phyloP scores from a whole-genome alignment of 1,140 invertebrate species.

The Druon quercuslanigerum region DNA sequence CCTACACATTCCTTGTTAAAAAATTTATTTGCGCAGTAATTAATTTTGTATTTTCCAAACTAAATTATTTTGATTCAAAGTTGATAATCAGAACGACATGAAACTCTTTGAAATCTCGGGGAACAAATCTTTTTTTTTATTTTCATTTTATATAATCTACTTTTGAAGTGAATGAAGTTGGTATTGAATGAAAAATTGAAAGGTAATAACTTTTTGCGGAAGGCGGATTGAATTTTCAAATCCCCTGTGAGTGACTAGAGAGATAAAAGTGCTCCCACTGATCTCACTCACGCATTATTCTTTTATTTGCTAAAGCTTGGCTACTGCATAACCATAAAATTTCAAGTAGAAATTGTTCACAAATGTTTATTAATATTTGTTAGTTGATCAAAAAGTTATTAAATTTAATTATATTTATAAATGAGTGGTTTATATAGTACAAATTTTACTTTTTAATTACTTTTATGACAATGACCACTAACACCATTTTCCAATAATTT shows the following conservation, averaged over 20 bases:
- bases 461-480: no score
- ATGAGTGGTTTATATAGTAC: background rate
- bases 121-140: no score
- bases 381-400: background rate
- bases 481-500: background rate
- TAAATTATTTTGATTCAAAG: no score
- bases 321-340: background rate
- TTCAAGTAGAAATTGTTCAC: background rate
- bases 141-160: background rate
- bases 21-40: no score
- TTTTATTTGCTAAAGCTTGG: constrained; percentile 20
- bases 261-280: constrained; percentile 2
- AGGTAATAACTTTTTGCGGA: constrained; percentile 3
- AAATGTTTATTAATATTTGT: constrained; percentile 15
- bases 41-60: no score
- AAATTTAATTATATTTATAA: background rate
- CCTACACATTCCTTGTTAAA: no score
- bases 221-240: constrained; percentile 22
- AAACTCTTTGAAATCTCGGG: no score
- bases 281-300: constrained; percentile 18
- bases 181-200: background rate
- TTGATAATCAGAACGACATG: no score
- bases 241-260: constrained; percentile 3
- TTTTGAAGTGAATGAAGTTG: background rate
- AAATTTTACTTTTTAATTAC: background rate